Base-by-base conservation (phyloP, 2,113 vertebrate species). In the Thalassarche chlororhynchos region DNA sequence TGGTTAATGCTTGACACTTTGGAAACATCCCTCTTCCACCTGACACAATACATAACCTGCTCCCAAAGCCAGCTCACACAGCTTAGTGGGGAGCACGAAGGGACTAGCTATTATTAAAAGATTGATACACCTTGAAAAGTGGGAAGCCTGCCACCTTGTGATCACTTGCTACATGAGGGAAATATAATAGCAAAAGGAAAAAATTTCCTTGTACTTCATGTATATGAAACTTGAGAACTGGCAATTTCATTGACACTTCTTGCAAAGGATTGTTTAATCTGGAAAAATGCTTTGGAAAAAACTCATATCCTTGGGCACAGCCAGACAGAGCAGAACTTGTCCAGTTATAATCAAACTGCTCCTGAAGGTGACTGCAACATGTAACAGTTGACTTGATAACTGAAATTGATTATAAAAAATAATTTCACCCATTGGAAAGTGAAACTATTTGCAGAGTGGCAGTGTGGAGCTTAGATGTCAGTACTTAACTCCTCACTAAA, bases 81-180 rank as follows among this genome's bases (percentile, higher is more conserved):
- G 20, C 14, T 38, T 25, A 72, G 1, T 2, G 13, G 10, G 9
- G 17, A 77, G 44, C 54, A 77, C 13, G 11, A 57, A 57, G 12
- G 42, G 32, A 77, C 25, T 8, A 32, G 32, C 14, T 23, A 6
- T 36, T 76, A 61, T 4, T 31, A 61, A 47, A 66, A 79, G 21
- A 84, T 0, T 15, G 28, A 66, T 32, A n/a, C 7, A 79, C 6
- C 38, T 52, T 52, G 46, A 65, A 64, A 92, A 78, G 55, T 54
- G 80, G 65, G 72, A 92, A 95, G 91, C 57, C 91, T 93, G 93
- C 91, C 93, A 94, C 94, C 96, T 92, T 89, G 91, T 87, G 89
- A 92, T 81, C 87, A 71, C 60, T 95, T 66, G 51, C 51, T 84
- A 46, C 54, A n/a, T 8, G 26, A 15, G 6, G 16, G 15, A 91